Base-by-base conservation (phyloP, 2,888 invertebrate genomes). In the Drosophila stalkeri region DNA sequence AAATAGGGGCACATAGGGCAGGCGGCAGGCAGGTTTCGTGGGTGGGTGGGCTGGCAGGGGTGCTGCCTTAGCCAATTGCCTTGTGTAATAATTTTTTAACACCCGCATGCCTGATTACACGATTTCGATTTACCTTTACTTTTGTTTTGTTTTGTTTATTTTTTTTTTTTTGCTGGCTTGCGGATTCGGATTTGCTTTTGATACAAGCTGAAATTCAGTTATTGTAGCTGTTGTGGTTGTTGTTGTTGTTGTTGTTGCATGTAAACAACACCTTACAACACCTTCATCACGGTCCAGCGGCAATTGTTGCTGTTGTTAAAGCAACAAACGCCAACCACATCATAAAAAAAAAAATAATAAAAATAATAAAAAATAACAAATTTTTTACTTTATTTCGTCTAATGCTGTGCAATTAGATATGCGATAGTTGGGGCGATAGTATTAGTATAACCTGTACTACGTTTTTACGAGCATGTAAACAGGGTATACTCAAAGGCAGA, bases 241-340 rank as follows among this genome's bases (percentile, higher is more conserved):
- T 71, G 54, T 12, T 66, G 47, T n/a, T 68, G 52, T 41, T 68
- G 37, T 63, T 71, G 80, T 78, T 84, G 89, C 81, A 72, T 86
- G 84, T 89, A 86, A 85, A 81, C 86, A 79, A 85, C 82, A 85
- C 89, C 87, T 85, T 85, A 72, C 87, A 85, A 86, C 84, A 85
- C 85, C 85, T 86, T 89, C 87, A 84, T 81, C 87, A 87, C 82
- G 84, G 87, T 84, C 84, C 89, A 86, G 84, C 75, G 84, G 68
- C 62, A 66, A 66, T 46, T 51, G 65, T 73, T 65, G 72, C 61
- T 77, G 63, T 56, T 64, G 59, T 33, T 51, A 12, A 16, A 54
- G 18, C n/a, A 68, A 43, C 37, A 35, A 52, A 46, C 62, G 18
- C 31, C 62, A 64, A 54, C 60, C 71, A 63, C 67, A 47, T 60